Evolutionary conservation across 1,140 invertebrate species (phyloP), one percentile per base, ranked within the genome.

Genomic region (Philaenus spumarius): DNA sequence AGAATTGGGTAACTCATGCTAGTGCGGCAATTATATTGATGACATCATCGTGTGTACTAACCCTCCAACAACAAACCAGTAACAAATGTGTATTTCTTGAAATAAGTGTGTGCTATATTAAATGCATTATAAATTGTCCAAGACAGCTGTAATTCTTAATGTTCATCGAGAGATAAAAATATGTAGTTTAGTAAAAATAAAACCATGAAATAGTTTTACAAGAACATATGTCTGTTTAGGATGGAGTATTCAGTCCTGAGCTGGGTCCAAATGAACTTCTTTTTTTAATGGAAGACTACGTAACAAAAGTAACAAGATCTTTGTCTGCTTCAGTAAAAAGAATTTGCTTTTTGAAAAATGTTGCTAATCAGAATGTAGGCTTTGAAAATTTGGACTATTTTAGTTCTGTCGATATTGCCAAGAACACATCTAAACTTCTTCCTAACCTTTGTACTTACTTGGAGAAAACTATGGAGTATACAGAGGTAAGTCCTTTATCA

Each of bases 221-320:
- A n/a, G n/a, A n/a, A n/a, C n/a, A n/a, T n/a, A n/a, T n/a, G 3
- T 30, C 9, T 30, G 9, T 30, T 4, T 34, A 66, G 67, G 60
- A 67, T 59, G 64, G 59, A 26, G 43, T 61, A 26, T 64, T 65
- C 39, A 64, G 58, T 12, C 30, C 60, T 19, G 66, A 71, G 48
- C 60, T 79, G n/a, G 70, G 73, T 39, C 71, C 75, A 12, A 63
- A 62, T 23, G 72, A 77, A 60, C 62, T 78, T 11, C 60, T 73
- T 5, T 77, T 75, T 60, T 63, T 79, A 22, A 59, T 79, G 55
- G 71, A 77, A 51, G 77, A 79, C 66, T 64, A 75, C 15, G 64
- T 66, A 22, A 48, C 61, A 7, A 79, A 78, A 67, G 54, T 78
- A n/a, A 67, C 69, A 7, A 70, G 73, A 58, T 58, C 52, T 39